These are phyloP conservation scores for Okapia johnstoni DNA, from an alignment of 2,113 vertebrate species.

Conservation along the genomic window DNA sequence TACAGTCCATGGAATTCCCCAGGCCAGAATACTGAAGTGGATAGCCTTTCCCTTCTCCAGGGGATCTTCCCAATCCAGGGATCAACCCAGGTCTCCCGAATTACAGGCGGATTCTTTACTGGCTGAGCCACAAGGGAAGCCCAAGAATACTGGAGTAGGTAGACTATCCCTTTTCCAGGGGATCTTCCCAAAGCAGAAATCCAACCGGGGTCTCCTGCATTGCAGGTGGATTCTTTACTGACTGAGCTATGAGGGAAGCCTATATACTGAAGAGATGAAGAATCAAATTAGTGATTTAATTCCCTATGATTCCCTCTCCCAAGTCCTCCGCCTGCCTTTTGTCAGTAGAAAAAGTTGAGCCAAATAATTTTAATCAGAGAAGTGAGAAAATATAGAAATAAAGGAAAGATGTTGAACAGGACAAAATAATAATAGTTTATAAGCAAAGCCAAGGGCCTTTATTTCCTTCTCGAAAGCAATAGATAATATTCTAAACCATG, in stretches of 20 bases:
- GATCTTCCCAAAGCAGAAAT: background rate
- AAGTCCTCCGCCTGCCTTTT: background rate
- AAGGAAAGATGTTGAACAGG: background rate
- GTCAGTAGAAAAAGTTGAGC: background rate
- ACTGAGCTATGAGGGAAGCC: background rate
- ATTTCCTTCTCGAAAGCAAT: background rate
- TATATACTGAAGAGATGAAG: fast-evolving
- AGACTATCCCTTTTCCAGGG: background rate
- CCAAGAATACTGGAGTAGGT: background rate
- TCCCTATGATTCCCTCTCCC: background rate
- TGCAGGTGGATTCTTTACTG: background rate
- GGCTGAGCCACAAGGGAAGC: background rate
- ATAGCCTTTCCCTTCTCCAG: background rate
- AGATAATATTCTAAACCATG: background rate
- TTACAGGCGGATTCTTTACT: background rate
- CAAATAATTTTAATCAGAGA: background rate
- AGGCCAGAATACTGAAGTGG: background rate
- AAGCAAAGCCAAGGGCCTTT: background rate
- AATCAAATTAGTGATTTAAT: background rate
- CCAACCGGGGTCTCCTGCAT: fast-evolving
- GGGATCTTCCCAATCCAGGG: background rate
- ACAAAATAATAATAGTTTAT: background rate
- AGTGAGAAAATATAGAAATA: background rate
- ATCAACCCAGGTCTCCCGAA: background rate
- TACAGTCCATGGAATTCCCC: background rate